A percentile compares a stretch with the other conserved stretches of the same genome.
phyloP scores from a whole-genome alignment of 1,140 invertebrate species.

The Lineus longissimus region DNA sequence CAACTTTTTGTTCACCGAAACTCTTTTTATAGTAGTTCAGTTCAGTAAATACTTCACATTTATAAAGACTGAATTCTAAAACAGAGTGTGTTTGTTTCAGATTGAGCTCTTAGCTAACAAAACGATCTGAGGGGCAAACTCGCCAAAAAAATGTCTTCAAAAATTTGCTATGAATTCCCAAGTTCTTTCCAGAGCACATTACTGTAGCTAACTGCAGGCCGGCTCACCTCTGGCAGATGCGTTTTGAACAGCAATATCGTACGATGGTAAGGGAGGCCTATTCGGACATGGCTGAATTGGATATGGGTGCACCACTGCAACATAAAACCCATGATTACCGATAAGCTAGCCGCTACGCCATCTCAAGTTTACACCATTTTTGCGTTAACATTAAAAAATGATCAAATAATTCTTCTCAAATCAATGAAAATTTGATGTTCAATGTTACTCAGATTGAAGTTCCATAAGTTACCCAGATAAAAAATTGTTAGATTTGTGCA shows the following conservation, averaged over 20 bases:
- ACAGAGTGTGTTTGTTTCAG: no score
- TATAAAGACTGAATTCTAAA: no score
- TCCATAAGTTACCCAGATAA: no score
- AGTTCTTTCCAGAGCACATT: neutral
- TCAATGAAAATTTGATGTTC: no score
- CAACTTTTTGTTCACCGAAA: no score
- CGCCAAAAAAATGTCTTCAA: no score
- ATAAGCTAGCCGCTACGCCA: neutral
- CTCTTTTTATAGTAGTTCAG: no score
- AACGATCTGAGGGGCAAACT: no score
- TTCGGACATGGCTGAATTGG: conserved; percentile 6
- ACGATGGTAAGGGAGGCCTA: conserved; percentile 45
- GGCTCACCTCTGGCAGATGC: conserved; percentile 26
- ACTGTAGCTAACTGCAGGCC: conserved; percentile 19
- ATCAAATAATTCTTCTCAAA: neutral
- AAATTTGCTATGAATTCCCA: conserved; percentile 8
- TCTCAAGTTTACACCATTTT: neutral
- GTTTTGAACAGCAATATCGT: conserved; percentile 47
- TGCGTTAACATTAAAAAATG: neutral
- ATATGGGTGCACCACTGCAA: conserved; percentile 13
- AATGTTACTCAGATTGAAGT: no score
- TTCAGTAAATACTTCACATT: no score
- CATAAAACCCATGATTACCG: conserved; percentile 3
- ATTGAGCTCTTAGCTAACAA: no score
- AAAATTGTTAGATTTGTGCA: no score